Conservation (phyloP, 2,888 invertebrate genomes). For the Sthenelais limicola region DNA sequence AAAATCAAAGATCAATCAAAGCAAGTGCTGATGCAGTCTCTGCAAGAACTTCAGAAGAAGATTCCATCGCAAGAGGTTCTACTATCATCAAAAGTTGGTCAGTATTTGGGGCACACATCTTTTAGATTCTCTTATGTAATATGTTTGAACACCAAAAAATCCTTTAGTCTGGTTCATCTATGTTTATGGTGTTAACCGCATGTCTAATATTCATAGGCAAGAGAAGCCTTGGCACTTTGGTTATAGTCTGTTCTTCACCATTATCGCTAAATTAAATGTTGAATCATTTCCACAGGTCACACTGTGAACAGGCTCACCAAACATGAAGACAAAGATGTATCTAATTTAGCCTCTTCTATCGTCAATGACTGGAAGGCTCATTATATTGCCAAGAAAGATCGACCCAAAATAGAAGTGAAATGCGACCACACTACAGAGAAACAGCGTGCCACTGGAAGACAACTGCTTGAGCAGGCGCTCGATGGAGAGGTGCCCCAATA, state of each 20-base stretch:
- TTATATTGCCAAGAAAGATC: slow-evolving; percentile 57
- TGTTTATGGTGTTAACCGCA: no score
- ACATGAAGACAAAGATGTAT: slow-evolving; percentile 59
- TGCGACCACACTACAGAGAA: slow-evolving; percentile 63
- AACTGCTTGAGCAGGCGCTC: slow-evolving; percentile 57
- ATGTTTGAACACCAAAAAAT: no score
- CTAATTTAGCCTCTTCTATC: slow-evolving; percentile 57
- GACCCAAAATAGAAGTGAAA: slow-evolving; percentile 64
- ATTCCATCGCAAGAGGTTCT: slow-evolving; percentile 63
- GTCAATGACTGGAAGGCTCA: slow-evolving; percentile 62
- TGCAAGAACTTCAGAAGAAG: slow-evolving; percentile 61
- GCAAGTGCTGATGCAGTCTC: slow-evolving; percentile 55
- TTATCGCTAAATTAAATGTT: no score
- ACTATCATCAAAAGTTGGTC: slow-evolving; percentile 62
- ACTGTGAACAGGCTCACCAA: slow-evolving; percentile 60
- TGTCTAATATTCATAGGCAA: no score
- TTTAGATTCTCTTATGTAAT: no score
- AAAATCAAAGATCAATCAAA: slow-evolving; percentile 56
- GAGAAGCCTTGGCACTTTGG: no score
- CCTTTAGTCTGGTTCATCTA: no score
- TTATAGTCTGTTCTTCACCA: no score
- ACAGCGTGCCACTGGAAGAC: slow-evolving; percentile 56
- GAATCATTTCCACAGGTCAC: slow-evolving; percentile 54
- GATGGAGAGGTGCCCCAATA: slow-evolving; percentile 34
- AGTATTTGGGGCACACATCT: no score